Conservation (phyloP, 2,797 vertebrate species). For the Rhodeus uyekii region DNA sequence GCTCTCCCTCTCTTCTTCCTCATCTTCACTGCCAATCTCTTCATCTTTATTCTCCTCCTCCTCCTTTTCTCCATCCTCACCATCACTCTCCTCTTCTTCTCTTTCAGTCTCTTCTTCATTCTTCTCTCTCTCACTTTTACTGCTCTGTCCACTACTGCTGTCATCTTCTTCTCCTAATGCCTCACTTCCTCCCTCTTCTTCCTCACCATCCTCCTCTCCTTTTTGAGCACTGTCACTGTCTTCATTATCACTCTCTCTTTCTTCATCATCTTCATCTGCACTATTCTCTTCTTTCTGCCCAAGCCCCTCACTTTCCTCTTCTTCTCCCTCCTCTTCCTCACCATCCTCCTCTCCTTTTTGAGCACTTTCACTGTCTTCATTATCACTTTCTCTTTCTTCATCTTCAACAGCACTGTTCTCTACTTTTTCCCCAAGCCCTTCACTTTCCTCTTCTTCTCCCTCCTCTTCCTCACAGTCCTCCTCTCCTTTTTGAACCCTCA, state of each 20-base stretch:
- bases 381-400: neutral
- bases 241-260: neutral
- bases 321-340: neutral
- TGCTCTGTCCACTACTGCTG: neutral
- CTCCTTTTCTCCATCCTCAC: neutral
- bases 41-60: neutral
- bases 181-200: neutral
- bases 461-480: too few relatives aligned
- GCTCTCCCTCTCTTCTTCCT: neutral
- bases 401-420: neutral
- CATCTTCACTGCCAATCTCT: neutral
- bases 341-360: neutral
- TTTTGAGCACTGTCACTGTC: neutral
- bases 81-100: conserved; percentile 17
- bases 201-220: neutral
- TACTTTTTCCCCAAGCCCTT: too few relatives aligned
- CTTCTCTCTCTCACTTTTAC: neutral
- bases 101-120: too few relatives aligned
- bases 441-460: too few relatives aligned
- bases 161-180: too few relatives aligned
- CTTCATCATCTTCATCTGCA: neutral
- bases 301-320: neutral
- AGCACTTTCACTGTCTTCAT: neutral
- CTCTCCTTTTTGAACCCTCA: too few relatives aligned
- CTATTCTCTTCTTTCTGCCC: too few relatives aligned